Base-by-base conservation (phyloP, 2,888 invertebrate species). In the Branchellion lobata region DNA sequence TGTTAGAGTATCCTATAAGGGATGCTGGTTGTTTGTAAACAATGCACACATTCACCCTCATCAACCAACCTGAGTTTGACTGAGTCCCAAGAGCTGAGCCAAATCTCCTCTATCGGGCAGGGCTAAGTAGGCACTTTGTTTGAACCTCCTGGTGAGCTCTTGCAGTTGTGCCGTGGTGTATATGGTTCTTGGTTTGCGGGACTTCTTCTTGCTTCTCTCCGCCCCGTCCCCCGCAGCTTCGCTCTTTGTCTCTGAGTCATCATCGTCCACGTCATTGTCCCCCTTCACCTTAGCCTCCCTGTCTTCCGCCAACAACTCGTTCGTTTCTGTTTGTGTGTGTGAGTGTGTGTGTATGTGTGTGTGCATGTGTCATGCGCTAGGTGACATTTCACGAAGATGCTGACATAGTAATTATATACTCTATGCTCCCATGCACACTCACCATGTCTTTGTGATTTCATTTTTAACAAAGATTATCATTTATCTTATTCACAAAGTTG, bases 1-100 rank as follows among this genome's bases (percentile, higher is more conserved):
- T n/a, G n/a, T n/a, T n/a, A n/a, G n/a, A n/a, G n/a, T n/a, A n/a
- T n/a, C n/a, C n/a, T n/a, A n/a, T n/a, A n/a, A n/a, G n/a, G n/a
- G n/a, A n/a, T n/a, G n/a, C n/a, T n/a, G n/a, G n/a, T n/a, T n/a
- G n/a, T n/a, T n/a, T n/a, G n/a, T n/a, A n/a, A n/a, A n/a, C n/a
- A n/a, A n/a, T n/a, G n/a, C n/a, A n/a, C n/a, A n/a, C n/a, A n/a
- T n/a, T n/a, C n/a, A n/a, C n/a, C n/a, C n/a, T n/a, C n/a, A n/a
- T n/a, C n/a, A n/a, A n/a, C n/a, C n/a, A n/a, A 77, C 77, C 77
- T 77, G 77, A 11, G 77, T 77, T 24, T 77, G 77, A 34, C 57
- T 34, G 14, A 77, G 77, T 11, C 77, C 77, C 33, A 77, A 29
- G 27, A 61, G 77, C 27, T 33, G 36, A n/a, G 77, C 77, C 18